Base-by-base conservation (phyloP, 2,888 invertebrate genomes). In the Tetramorium bicarinatum region DNA sequence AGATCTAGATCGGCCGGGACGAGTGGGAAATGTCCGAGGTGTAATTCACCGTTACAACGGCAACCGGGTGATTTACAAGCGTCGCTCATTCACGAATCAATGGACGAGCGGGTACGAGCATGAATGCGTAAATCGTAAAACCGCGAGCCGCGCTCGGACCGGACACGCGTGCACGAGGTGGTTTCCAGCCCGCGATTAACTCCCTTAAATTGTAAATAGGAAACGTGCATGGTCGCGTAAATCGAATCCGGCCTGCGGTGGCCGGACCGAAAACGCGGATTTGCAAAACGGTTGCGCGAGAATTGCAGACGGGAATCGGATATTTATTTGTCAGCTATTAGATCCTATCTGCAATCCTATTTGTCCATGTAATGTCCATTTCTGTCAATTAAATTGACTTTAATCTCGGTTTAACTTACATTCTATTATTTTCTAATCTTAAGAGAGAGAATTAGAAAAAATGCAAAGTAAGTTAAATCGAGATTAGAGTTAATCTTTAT, bases 41-140 rank as follows among this genome's bases (percentile, higher is more conserved):
- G 72, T 89, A 85, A 87, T 85, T 87, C 86, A 85, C 81, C 77
- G 71, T 72, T 82, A 71, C 61, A 61, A 80, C 81, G 71, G 72
- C 79, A 66, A 83, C 82, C 44, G 67, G 62, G 76, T 86, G 89
- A 91, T 91, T 89, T 91, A 91, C 85, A 72, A 52, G 64, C 80
- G 38, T 86, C 83, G 83, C 49, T 84, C 76, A 69, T 77, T 15
- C 59, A 76, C 86, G 85, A 89, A 90, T 89, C 84, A 89, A 89
- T 90, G 88, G 79, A 81, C 66, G 64, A 72, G 61, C 81, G 67
- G 41, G 21, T 38, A 44, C 69, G 41, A 59, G 59, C 81, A 52
- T 82, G 79, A 62, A 87, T 79, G 80, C 64, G 71, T 72, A 71
- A 85, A 67, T 79, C 34, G 69, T 54, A 64, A 59, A 82, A 66